Conservation (phyloP, 2,113 vertebrate species). For the Bostrychus sinensis region DNA sequence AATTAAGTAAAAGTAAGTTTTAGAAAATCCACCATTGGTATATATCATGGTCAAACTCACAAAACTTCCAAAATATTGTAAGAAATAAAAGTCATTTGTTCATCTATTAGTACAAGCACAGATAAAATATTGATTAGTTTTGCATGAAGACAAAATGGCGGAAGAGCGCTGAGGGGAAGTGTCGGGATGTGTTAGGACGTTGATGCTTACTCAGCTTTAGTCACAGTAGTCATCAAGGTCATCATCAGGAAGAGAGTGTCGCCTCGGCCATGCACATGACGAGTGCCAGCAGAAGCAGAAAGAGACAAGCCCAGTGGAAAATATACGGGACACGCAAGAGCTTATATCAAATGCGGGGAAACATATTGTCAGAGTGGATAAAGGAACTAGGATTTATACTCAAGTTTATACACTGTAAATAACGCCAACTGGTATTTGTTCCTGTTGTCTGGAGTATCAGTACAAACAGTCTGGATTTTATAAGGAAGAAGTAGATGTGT, state of each 20-base stretch:
- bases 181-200: slow-evolving; percentile 42
- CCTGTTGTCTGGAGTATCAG: neutral
- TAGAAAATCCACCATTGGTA: too few species aligned
- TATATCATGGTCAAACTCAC: slow-evolving; percentile 41
- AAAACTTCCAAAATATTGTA: slow-evolving; percentile 16
- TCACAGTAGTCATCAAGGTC: slow-evolving; percentile 64
- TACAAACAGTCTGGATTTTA: neutral
- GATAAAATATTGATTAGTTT: slow-evolving; percentile 62
- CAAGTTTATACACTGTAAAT: neutral
- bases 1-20: neutral
- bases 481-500: too few species aligned
- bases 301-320: slow-evolving; percentile 1
- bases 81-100: slow-evolving; percentile 3
- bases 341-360: slow-evolving; percentile 18
- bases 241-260: slow-evolving; percentile 26
- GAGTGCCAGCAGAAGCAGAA: slow-evolving; percentile 49
- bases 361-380: neutral
- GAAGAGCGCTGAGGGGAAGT: slow-evolving; percentile 19
- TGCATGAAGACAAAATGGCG: slow-evolving; percentile 26
- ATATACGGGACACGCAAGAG: slow-evolving; percentile 5
- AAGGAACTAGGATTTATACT: neutral
- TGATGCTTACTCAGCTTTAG: slow-evolving; percentile 45
- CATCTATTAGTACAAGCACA: slow-evolving; percentile 5
- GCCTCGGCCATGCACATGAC: slow-evolving; percentile 44
- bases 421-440: neutral